Evolutionary conservation across 2,797 vertebrate species (phyloP), one percentile per base, ranked within the genome.

Genomic region (Aythya fuligula): DNA sequence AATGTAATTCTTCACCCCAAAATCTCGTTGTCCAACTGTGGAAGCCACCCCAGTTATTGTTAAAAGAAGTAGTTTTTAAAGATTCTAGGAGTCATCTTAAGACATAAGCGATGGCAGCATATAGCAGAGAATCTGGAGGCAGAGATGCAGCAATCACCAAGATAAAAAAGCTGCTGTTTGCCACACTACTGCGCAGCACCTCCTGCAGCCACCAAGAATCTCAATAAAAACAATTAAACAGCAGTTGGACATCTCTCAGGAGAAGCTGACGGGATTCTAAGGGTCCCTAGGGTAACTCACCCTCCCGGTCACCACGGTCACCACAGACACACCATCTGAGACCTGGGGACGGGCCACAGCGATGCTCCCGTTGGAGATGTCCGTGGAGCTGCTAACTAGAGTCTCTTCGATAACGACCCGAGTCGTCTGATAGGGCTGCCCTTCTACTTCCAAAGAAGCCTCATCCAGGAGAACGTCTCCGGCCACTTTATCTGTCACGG

Each of bases 401-500:
- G 98, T 97, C 78, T 98, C 98, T 69, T 98, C 98, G 67, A 98
- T 98, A 58, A 98, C 98, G 11, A 99, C 96, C 18, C 87, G 97
- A 74, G 98, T 95, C 7, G 98, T 84, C 77, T 98, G 97, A 58
- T 98, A 98, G 1, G 97, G 96, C 47, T 97, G 96, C 28, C 93
- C 97, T 36, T 98, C 97, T 30, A 98, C 90, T 75, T 98, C 97
- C 94, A 97, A 94, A 60, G 98, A 92, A 62, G 98, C 96, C 87
- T 98, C 98, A 92, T 98, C 98, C 78, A 98, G 80, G 17, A 98
- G 89, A n/a, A 98, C 91, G 43, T 98, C 98, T 49, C 97, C 97
- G 65, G 96, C 49, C 45, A 94, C 95, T 30, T 97, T 97, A 47
- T 97, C 97, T 43, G 60, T 54, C 71, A 91, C 61, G 0, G 97